Conservation (phyloP, 2,888 invertebrate species). For the Hyppa rectilinea region DNA sequence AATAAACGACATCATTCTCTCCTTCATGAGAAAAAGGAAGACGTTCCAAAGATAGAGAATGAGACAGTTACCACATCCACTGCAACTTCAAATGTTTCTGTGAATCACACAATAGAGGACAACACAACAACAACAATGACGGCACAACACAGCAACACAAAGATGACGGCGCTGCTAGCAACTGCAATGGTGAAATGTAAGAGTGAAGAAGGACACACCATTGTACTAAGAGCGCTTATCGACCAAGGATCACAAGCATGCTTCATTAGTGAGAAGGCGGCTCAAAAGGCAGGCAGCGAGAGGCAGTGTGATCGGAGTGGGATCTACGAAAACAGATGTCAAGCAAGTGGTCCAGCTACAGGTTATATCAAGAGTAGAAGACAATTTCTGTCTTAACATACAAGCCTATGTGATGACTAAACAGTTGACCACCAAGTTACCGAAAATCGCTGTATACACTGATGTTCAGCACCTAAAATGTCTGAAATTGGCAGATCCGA, state of each 20-base stretch:
- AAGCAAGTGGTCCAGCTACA: slow-evolving; percentile 44
- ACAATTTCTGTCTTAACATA: too few species aligned
- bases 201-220: slow-evolving; percentile 18
- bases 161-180: slow-evolving; percentile 27
- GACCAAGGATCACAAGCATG: slow-evolving; percentile 55
- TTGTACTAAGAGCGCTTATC: slow-evolving; percentile 39
- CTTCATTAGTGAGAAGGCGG: slow-evolving; percentile 52
- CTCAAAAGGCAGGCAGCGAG: slow-evolving; percentile 37
- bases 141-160: not conserved
- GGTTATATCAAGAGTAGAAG: slow-evolving; percentile 36
- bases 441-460: too few species aligned
- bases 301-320: too few species aligned
- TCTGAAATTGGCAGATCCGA: too few species aligned
- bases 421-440: too few species aligned
- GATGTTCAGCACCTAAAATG: too few species aligned
- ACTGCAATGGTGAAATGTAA: slow-evolving; percentile 34
- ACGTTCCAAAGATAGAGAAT: not conserved
- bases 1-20: slow-evolving; percentile 20
- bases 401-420: too few species aligned
- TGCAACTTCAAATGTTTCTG: slow-evolving; percentile 6
- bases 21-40: slow-evolving; percentile 19
- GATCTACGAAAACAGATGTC: too few species aligned
- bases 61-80: not conserved
- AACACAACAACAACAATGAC: slow-evolving; percentile 5
- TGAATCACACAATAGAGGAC: slow-evolving; percentile 6